Conservation (phyloP, 2,888 invertebrate genomes). For the Parnassius glacialis region DNA sequence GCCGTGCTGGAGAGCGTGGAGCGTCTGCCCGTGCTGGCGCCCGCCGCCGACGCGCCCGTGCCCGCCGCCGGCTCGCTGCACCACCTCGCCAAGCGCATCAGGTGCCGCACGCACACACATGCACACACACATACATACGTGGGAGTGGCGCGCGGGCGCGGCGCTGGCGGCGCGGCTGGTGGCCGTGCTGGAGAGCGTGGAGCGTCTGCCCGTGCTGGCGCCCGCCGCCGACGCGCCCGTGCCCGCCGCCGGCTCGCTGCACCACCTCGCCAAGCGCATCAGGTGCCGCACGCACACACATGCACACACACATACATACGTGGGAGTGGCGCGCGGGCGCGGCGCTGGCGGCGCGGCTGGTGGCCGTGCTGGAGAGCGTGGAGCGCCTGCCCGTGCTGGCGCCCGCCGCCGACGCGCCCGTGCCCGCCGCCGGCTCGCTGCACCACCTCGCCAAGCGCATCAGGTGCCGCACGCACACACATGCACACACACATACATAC, state of each 20-base stretch:
- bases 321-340: conserved; percentile 52
- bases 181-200: conserved; percentile 96
- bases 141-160: conserved; percentile 52
- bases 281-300: conserved; percentile 43
- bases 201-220: conserved; percentile 95
- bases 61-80: conserved; percentile 89
- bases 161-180: conserved; percentile 93
- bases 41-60: conserved; percentile 88
- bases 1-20: conserved; percentile 97
- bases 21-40: conserved; percentile 95
- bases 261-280: conserved; percentile 95
- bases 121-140: too few species aligned
- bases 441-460: conserved; percentile 96
- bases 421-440: conserved; percentile 86
- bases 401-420: conserved; percentile 89
- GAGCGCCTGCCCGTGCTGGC: conserved; percentile 97
- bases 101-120: conserved; percentile 41
- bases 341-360: conserved; percentile 91
- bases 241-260: conserved; percentile 88
- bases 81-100: conserved; percentile 93
- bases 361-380: conserved; percentile 96
- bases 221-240: conserved; percentile 89
- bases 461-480: conserved; percentile 43
- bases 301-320: too few species aligned
- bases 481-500: too few species aligned